Conservation (phyloP, 1,140 invertebrate genomes). For the Cecropterus lyciades region DNA sequence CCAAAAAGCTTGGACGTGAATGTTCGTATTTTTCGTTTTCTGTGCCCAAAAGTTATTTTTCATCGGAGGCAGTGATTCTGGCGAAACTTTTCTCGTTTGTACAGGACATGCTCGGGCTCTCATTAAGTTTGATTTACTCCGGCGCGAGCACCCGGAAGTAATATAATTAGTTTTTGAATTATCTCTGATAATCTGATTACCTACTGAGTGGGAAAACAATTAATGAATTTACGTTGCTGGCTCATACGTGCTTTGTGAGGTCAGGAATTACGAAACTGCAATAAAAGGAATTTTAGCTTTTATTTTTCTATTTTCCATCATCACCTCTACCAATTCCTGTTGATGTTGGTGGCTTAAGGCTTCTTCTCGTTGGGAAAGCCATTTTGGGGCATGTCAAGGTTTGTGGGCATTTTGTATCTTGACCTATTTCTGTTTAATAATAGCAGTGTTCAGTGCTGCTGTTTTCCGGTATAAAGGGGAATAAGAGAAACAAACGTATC, state of each 20-base stretch:
- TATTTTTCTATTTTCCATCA: neutral
- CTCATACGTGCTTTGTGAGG: neutral
- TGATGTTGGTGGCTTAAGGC: too few species aligned
- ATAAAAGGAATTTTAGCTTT: neutral
- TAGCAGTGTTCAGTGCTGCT: too few species aligned
- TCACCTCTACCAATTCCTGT: too few species aligned
- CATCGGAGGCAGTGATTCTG: constrained; percentile 16
- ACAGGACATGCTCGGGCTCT: constrained; percentile 25
- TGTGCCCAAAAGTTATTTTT: constrained; percentile 29
- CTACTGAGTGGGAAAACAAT: constrained; percentile 11
- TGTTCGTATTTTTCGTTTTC: constrained; percentile 24
- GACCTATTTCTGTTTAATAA: too few species aligned
- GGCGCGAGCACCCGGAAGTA: constrained; percentile 21
- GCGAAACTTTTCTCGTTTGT: constrained; percentile 34
- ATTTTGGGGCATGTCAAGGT: too few species aligned
- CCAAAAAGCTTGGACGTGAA: constrained; percentile 4
- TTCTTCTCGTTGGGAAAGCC: too few species aligned
- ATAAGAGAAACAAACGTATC: too few species aligned
- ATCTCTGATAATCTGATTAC: constrained; percentile 30
- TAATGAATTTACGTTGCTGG: constrained; percentile 6
- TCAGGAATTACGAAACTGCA: neutral
- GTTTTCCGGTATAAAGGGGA: too few species aligned
- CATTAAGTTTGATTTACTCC: constrained; percentile 34
- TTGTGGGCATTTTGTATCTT: too few species aligned
- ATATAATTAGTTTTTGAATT: constrained; percentile 37